Base-by-base conservation (phyloP, 2,888 invertebrate species). In the Zeuzera pyrina region DNA sequence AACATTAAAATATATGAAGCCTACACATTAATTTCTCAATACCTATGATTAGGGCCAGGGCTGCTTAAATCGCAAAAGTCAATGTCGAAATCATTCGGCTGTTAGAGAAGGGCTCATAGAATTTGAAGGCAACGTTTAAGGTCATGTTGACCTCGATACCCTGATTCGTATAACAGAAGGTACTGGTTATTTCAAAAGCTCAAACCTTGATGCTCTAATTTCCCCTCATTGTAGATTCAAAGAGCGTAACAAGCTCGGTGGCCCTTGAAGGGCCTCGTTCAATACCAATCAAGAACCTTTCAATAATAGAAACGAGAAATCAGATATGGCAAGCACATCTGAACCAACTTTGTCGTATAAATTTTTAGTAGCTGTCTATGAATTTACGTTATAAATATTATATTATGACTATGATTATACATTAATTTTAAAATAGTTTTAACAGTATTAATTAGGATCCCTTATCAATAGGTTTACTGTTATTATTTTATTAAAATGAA, bases 161-260 rank as follows among this genome's bases (percentile, higher is more conserved):
- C 57, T 65, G 58, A 57, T 57, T 54, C 56, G 64, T 57, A 60
- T 53, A 55, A 52, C 54, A 49, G 53, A 51, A 65, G 62, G 69
- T 69, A 71, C 69, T 62, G 43, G 61, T 60, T 48, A 71, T 83
- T 81, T 77, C 81, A 76, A 81, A 79, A 78, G 71, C 64, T 63
- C 43, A 58, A 68, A 73, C 81, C 78, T 81, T 76, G 78, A 53
- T 76, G 69, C 62, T 72, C 78, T 63, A 77, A 81, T 81, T 83
- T 83, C 81, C 70, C 73, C 59, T 81, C 72, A 79, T 83, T 81
- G 71, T 73, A 52, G 50, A 83, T 83, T 78, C 81, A 78, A 65
- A 68, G 55, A 64, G 72, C 72, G 76, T 77, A 68, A 69, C 71
- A 52, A 65, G 57, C n/a, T 63, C 58, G 62, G 56, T 58, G 68